Base-by-base conservation (phyloP, 2,888 invertebrate species). In the Drosophila testacea region DNA sequence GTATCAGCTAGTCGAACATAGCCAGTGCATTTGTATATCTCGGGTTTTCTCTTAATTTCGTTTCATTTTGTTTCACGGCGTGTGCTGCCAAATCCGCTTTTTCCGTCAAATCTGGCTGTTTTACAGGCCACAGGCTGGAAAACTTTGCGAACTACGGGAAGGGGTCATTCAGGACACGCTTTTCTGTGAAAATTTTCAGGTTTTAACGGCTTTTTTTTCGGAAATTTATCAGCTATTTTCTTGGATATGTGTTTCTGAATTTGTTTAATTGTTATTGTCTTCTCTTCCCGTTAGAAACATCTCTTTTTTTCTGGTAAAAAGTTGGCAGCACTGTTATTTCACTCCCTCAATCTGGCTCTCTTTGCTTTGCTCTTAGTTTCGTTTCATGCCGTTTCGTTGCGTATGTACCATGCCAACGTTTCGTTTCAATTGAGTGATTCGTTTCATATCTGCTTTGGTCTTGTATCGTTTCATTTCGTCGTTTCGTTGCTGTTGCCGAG, bases 401-500 rank as follows among this genome's bases (percentile, higher is more conserved):
- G 28, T 3, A 5, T 38, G 34, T 46, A 1, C 38, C 36, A 1
- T 42, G 61, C 41, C 6, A 4, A 16, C 7, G 38, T 38, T 38
- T 51, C 48, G 34, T 50, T 50, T 34, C 32, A 28, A 38, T 38
- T 4, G 10, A 4, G 4, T 39, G 16, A 57, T 36, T 30, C 10
- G 28, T 32, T 68, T 27, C 41, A 47, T 39, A 30, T 13, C 27
- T 4, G 28, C n/a, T 13, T 73, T 32, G 34, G 16, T 62, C 57
- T 32, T 44, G 41, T 47, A 6, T 32, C 39, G 39, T 30, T 76
- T 61, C 77, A 52, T 52, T 64, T 38, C 62, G 55, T 27, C 30
- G 50, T 62, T 70, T 62, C 66, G 67, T 62, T 77, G 73, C 67
- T 77, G 77, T 77, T 77, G 77, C 78, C 77, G 77, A 77, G 77